Evolutionary conservation across 92 coral and sea anemone species (phyloP).

Genomic region (Epizoanthus scotinus): DNA sequence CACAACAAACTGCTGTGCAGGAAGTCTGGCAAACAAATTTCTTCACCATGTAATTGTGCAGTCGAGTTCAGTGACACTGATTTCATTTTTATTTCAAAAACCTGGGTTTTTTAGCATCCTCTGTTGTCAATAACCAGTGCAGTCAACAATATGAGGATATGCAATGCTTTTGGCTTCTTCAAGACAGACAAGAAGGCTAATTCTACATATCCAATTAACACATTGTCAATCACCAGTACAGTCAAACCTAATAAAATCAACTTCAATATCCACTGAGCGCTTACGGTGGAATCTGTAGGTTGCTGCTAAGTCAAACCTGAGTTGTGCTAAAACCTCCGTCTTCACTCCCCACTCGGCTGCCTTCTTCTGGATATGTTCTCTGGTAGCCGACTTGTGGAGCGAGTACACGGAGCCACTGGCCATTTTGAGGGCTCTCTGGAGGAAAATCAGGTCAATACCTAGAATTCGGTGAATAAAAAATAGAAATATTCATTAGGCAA

Average conservation of each 20-base stretch:
- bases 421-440: conserved; percentile 80
- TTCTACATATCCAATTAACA: not conserved
- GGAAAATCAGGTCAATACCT: conserved; percentile 92
- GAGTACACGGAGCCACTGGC: conserved; percentile 83
- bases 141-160: conserved; percentile 22
- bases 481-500: no score
- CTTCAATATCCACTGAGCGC: conserved; percentile 91
- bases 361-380: conserved; percentile 76
- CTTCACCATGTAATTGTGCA: no score
- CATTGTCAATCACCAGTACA: not conserved
- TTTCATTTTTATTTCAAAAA: no score
- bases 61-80: no score
- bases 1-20: no score
- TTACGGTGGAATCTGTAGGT: conserved; percentile 88
- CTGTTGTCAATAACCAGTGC: not conserved
- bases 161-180: no score
- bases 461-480: not conserved
- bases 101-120: no score
- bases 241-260: conserved; percentile 84
- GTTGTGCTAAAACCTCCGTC: conserved; percentile 92
- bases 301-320: conserved; percentile 83
- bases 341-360: conserved; percentile 78
- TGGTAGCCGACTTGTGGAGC: conserved; percentile 93
- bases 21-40: no score
- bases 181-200: no score